Percentiles rank a stretch among this genome's conserved stretches.
phyloP scores from a whole-genome alignment of 2,797 vertebrate species.

The Platyrinchus mystaceus region DNA sequence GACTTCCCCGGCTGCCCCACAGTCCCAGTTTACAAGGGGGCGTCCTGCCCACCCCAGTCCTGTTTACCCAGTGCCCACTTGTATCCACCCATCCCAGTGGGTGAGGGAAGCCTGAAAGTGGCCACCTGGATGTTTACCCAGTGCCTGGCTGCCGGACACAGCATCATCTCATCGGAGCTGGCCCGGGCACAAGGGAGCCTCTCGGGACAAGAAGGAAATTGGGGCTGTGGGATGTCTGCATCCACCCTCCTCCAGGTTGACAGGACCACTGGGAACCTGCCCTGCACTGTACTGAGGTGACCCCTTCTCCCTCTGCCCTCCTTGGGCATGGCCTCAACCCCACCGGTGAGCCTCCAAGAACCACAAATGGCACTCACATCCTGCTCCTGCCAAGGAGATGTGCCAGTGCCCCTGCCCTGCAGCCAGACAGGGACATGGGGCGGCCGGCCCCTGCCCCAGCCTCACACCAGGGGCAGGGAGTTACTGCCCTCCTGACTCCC shows the following conservation, averaged over 20 bases:
- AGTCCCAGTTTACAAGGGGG: not conserved
- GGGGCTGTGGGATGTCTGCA: not conserved
- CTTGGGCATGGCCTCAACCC: not conserved
- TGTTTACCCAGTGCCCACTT: not conserved
- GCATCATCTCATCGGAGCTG: not conserved
- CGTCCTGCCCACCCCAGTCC: rapidly evolving
- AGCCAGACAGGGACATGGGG: not conserved
- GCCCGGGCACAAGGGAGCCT: rapidly evolving
- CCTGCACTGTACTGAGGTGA: rapidly evolving
- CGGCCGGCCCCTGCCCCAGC: not conserved
- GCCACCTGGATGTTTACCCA: not conserved
- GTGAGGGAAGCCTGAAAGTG: not conserved
- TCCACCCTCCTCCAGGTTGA: not conserved
- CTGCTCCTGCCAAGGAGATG: rapidly evolving
- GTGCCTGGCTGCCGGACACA: not conserved
- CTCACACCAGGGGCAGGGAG: not conserved
- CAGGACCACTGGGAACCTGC: not conserved
- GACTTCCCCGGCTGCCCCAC: not conserved
- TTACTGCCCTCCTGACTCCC: not conserved
- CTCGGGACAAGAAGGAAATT: not conserved
- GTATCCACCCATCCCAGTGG: rapidly evolving
- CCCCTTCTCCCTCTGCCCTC: not conserved
- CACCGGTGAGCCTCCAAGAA: not conserved
- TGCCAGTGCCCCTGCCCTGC: not conserved
- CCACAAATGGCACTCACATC: not conserved